Evolutionary conservation across 1,140 invertebrate species (phyloP).

Genomic region (Agrilus planipennis): DNA sequence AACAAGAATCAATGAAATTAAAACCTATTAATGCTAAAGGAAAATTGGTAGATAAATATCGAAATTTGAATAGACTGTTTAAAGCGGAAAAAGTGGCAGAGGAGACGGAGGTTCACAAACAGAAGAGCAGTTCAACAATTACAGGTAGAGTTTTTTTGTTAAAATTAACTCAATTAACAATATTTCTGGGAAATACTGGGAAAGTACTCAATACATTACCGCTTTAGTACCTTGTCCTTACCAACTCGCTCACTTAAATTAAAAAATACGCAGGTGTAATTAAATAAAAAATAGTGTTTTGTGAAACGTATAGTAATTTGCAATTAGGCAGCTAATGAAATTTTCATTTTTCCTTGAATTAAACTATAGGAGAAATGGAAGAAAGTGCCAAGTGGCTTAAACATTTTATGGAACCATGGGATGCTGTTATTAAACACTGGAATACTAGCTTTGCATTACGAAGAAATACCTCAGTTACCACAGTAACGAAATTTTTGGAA

Average conservation of each 20-base stretch:
- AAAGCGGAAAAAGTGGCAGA: constrained; percentile 1
- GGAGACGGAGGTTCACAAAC: not conserved
- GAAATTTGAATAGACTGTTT: not conserved
- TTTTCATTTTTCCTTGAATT: too few relatives aligned
- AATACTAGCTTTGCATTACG: not conserved
- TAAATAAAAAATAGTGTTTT: too few relatives aligned
- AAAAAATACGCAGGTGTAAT: too few relatives aligned
- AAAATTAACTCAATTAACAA: too few relatives aligned
- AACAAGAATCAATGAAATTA: not conserved
- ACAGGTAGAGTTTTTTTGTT: too few relatives aligned
- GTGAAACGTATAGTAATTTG: too few relatives aligned
- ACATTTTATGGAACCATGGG: constrained; percentile 1
- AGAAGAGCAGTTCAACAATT: too few relatives aligned
- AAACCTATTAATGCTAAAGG: constrained; percentile 4
- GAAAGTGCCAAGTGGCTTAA: not conserved
- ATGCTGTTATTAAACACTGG: not conserved
- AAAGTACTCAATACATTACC: too few relatives aligned
- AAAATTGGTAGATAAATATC: constrained; percentile 5
- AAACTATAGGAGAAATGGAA: not conserved
- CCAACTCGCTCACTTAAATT: too few relatives aligned
- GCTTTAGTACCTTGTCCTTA: too few relatives aligned
- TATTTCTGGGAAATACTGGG: too few relatives aligned
- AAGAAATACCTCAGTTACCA: not conserved
- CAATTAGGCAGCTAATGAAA: too few relatives aligned
- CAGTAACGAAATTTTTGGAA: not conserved